Evolutionary conservation across 2,113 vertebrate species (phyloP), one percentile per base, ranked within the genome.

Genomic region (Rhinolophus ferrumequinum): DNA sequence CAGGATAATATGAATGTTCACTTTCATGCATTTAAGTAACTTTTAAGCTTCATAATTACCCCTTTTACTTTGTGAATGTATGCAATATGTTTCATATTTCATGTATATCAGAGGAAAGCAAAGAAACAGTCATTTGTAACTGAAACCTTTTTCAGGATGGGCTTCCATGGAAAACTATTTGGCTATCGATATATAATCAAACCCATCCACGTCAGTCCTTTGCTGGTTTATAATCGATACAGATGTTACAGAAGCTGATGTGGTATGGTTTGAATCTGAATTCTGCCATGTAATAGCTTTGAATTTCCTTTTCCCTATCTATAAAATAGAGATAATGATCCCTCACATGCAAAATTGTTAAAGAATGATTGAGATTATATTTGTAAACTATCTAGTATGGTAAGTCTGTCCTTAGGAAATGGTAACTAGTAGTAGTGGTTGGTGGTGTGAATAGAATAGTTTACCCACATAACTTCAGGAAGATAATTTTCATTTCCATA

Each of bases 31-130:
- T 41, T 93, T 72, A 75, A 76, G 14, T 91, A 76, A 81, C 60
- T 58, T 76, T 93, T 75, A 93, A 66, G 33, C 30, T 95, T 83
- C 47, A 77, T 80, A 50, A 62, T 89, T 86, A 62, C 5, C 7
- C 10, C n/a, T 95, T 94, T 66, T 79, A 93, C 38, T 85, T 52
- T 96, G 62, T 86, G n/a, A 95, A 60, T 77, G 67, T 44, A 16
- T 93, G 1, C 66, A 82, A 6, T 94, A 54, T 85, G 11, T 79
- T 88, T 95, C 28, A 28, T 81, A 50, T 77, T 94, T 96, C 33
- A 52, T 77, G 64, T 88, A 2, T 70, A 77, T 47, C 30, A 73
- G 58, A 83, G 28, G 16, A 96, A 88, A 67, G 67, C 81, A 80
- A 92, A 69, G 38, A 95, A 83, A 93, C 22, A 93, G 70, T 66